Evolutionary conservation across 1,140 invertebrate species (phyloP).

Genomic region (Drosophila lini): DNA sequence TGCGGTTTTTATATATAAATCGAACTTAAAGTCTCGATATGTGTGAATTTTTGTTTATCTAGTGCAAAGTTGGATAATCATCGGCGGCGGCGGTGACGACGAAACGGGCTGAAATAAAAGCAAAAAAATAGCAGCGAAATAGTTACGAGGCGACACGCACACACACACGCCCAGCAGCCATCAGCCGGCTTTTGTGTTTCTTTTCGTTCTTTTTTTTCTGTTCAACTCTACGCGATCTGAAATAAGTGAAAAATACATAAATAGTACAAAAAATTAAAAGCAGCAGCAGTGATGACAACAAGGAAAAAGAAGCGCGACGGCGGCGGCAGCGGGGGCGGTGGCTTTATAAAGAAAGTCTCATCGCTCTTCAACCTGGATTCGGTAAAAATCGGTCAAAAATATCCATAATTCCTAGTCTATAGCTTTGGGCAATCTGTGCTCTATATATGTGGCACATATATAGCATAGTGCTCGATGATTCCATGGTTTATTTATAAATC

Average conservation of each 20-base stretch:
- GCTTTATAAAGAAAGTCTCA: constrained; percentile 94
- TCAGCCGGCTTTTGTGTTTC: constrained; percentile 57
- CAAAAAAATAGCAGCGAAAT: constrained; percentile 27
- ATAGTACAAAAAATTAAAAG: neutral
- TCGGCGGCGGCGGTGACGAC: constrained; percentile 7
- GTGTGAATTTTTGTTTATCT: constrained; percentile 53
- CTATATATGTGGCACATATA: constrained; percentile 16
- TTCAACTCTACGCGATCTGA: constrained; percentile 27
- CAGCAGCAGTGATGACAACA: constrained; percentile 87
- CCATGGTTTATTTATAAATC: constrained; percentile 83
- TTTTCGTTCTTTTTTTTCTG: constrained; percentile 17
- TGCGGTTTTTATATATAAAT: constrained; percentile 28
- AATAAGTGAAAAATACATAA: constrained; percentile 25
- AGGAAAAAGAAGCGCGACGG: constrained; percentile 91
- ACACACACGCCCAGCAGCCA: constrained; percentile 13
- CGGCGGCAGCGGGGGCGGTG: constrained; percentile 83
- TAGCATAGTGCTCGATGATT: constrained; percentile 66
- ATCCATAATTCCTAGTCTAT: constrained; percentile 11
- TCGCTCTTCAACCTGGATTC: constrained; percentile 93
- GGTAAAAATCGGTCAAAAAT: constrained; percentile 85
- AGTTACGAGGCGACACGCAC: constrained; percentile 17
- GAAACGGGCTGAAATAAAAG: constrained; percentile 42
- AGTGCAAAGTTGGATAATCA: constrained; percentile 48
- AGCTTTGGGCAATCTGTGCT: constrained; percentile 27
- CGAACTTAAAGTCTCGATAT: constrained; percentile 23